Base-by-base conservation (phyloP, 1,140 invertebrate species). In the Copidosoma floridanum region DNA sequence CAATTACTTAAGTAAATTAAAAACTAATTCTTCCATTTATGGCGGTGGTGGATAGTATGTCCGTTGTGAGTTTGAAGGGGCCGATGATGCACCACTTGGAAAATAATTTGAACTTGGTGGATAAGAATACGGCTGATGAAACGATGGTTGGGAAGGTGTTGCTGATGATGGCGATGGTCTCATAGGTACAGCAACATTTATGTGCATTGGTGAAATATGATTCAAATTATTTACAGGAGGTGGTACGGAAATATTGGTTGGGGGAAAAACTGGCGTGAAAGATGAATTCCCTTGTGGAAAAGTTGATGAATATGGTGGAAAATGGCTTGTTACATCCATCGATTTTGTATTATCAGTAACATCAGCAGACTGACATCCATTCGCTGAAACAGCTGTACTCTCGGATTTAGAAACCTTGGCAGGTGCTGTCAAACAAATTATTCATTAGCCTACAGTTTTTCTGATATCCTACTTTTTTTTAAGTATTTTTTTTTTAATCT, bases 251-350 rank as follows among this genome's bases (percentile, higher is more conserved):
- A 78, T 72, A 56, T 79, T 80, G 10, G 75, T 55, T 12, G 74
- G 76, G 43, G 78, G 75, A 66, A 79, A 80, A 6, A 75, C 72
- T 18, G 75, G 64, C 2, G 75, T 72, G 64, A 79, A 80, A 27
- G 57, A 70, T 5, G 72, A 55, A 40, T 60, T 64, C 5, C 63
- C 53, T 14, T 65, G 67, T 16, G 71, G n/a, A 51, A 74, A 79
- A 66, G 69, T 72, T 10, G 70, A 11, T 5, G 74, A 60, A 57
- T 74, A 80, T 0, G 72, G 63, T 23, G 70, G 50, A 57, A 75
- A 79, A 40, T 74, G 77, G 14, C 70, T 18, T 41, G 71, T 65
- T 5, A 73, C 56, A 5, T 79, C 78, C 16, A 72, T 48, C 16
- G 72, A 64, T 58, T 78, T 78, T 4, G 69, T 54, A 2, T 63